phyloP scores from a whole-genome alignment of 2,797 vertebrate species.

The Lepus oiostolus region DNA sequence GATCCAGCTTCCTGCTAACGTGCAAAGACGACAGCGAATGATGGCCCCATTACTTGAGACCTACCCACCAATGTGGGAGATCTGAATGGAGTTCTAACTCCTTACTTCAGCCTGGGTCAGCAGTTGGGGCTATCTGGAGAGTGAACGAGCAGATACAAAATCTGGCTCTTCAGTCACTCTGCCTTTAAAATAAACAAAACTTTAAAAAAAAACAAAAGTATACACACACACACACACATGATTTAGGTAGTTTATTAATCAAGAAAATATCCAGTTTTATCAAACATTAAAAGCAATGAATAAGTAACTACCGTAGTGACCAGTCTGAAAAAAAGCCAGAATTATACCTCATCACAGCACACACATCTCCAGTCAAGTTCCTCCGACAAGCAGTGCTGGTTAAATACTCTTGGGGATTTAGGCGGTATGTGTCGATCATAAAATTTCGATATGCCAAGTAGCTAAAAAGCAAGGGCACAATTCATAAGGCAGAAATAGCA shows the following conservation, averaged over 20 bases:
- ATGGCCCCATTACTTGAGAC: no score
- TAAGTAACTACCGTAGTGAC: background rate
- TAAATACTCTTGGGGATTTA: slow-evolving; percentile 98
- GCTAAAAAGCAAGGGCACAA: slow-evolving; percentile 87
- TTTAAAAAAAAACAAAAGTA: no score
- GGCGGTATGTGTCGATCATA: slow-evolving; percentile 98
- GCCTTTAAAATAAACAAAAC: no score
- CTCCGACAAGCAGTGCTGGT: slow-evolving; percentile 98
- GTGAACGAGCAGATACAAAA: no score
- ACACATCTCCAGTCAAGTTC: slow-evolving; percentile 97
- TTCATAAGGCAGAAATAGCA: background rate
- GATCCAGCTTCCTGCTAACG: no score
- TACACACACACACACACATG: background rate
- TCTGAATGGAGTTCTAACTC: no score
- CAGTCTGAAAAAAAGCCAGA: background rate
- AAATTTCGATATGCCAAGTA: slow-evolving; percentile 99
- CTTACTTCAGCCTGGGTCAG: no score
- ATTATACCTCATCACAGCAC: slow-evolving; percentile 97
- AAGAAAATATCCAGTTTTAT: background rate
- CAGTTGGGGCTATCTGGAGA: no score
- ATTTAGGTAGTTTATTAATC: background rate
- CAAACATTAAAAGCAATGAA: background rate
- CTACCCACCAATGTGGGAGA: no score
- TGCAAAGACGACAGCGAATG: no score
- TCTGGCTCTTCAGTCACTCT: no score